Base-by-base conservation (phyloP, 1,140 invertebrate species). In the Agrilus planipennis region DNA sequence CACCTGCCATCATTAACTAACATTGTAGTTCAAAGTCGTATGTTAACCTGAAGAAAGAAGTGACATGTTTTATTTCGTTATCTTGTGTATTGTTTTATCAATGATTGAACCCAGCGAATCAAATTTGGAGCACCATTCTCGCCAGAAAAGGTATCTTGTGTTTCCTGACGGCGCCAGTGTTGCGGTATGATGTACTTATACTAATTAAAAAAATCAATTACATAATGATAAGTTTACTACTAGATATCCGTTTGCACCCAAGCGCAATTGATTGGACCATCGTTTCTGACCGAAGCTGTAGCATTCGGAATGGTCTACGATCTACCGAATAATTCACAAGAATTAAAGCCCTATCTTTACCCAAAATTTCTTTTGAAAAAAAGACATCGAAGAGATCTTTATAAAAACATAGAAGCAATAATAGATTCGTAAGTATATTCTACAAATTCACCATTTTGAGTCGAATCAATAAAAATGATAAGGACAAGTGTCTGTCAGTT, bases 251-350 rank as follows among this genome's bases (percentile, higher is more conserved):
- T 48, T 39, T 57, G 51, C 44, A 42, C 50, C 31, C 55, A 51
- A 10, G 37, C 40, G 2, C 47, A 42, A 30, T 38, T 61, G 60
- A 1, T 53, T 61, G 0, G 69, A 71, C 38, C 66, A 71, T n/a
- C n/a, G 21, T 70, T 75, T 32, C 79, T 76, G 50, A 76, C 74
- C 0, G 75, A 77, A 48, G 77, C 75, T 2, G 45, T 81, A 3
- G 84, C 83, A 59, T 84, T 79, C 79, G 80, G 79, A 34, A 74
- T 81, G 22, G 76, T 79, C 2, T 84, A 82, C 46, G 79, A 83
- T 51, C 54, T 84, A 27, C 81, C 81, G 2, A 72, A 83, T 49
- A 70, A 73, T 34, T 75, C 76, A 0, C 73, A 75, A 52, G 67
- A 75, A 2, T 61, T 74, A 15, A 58, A 73, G 3, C 63, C 68